A percentile compares a stretch with the other conserved stretches of the same genome.
These are phyloP conservation scores for Microcebus murinus DNA, from an alignment of 2,113 vertebrate genomes.

Conservation along the genomic window DNA sequence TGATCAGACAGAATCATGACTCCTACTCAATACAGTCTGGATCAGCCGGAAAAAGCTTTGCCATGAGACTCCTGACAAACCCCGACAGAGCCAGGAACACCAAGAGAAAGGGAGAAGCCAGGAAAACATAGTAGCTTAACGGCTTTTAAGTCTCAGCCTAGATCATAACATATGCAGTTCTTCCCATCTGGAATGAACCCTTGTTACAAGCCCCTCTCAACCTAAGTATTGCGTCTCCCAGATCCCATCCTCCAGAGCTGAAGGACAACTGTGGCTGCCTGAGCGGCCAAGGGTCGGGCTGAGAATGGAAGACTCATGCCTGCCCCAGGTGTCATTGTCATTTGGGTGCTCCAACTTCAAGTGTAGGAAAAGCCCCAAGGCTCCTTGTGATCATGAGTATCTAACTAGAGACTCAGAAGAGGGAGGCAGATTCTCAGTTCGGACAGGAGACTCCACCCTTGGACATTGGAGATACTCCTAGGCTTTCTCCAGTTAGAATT, in stretches of 20 bases:
- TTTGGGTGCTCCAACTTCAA: background rate
- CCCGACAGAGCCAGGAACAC: background rate
- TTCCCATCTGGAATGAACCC: background rate
- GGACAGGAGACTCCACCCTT: background rate
- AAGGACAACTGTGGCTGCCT: background rate
- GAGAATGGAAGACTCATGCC: background rate
- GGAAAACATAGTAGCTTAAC: background rate
- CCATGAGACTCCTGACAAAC: background rate
- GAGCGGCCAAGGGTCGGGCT: background rate
- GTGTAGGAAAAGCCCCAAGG: background rate
- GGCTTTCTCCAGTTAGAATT: too few species aligned
- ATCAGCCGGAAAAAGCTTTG: background rate
- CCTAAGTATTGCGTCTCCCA: background rate
- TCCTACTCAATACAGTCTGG: background rate
- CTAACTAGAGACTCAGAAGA: background rate
- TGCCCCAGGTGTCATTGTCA: accelerated
- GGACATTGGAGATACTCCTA: background rate
- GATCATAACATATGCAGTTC: background rate
- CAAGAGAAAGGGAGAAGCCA: background rate
- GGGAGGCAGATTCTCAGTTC: background rate
- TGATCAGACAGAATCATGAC: background rate
- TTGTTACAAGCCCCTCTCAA: background rate
- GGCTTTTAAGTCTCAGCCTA: background rate
- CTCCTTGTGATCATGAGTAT: background rate
- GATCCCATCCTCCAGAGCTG: background rate